Conservation (phyloP, 2,113 vertebrate genomes). For the Lutjanus erythropterus region DNA sequence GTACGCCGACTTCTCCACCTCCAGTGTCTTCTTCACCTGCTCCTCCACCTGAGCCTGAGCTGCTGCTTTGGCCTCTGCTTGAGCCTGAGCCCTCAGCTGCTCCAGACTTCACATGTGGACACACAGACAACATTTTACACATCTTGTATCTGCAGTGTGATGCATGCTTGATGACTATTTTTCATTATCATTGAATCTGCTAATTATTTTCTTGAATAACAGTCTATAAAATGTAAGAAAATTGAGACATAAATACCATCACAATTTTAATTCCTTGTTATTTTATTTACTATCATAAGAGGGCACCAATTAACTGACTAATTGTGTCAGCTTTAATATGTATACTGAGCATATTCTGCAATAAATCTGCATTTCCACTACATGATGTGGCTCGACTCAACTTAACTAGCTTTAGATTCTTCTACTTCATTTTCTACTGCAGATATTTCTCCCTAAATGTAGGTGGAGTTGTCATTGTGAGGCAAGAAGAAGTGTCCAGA, state of each 20-base stretch:
- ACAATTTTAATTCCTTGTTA: neutral
- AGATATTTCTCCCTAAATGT: too few species aligned
- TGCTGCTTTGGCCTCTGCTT: slow-evolving; percentile 55
- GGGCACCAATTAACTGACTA: neutral
- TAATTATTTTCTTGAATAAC: neutral
- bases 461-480: too few species aligned
- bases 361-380: too few species aligned
- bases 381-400: too few species aligned
- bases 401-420: too few species aligned
- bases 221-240: neutral
- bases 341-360: neutral
- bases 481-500: too few species aligned
- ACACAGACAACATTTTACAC: slow-evolving; percentile 6
- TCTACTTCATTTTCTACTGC: too few species aligned
- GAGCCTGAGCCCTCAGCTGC: slow-evolving; percentile 59
- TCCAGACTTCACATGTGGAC: slow-evolving; percentile 66
- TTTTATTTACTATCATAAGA: neutral
- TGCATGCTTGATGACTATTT: neutral
- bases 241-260: neutral
- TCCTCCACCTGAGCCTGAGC: slow-evolving; percentile 70
- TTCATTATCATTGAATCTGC: neutral
- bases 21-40: slow-evolving; percentile 75
- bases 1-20: slow-evolving; percentile 56
- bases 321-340: neutral
- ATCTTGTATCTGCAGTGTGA: neutral